Evolutionary conservation across 2,888 invertebrate species (phyloP), one percentile per base, ranked within the genome.

Genomic region (Drosophila falleni): DNA sequence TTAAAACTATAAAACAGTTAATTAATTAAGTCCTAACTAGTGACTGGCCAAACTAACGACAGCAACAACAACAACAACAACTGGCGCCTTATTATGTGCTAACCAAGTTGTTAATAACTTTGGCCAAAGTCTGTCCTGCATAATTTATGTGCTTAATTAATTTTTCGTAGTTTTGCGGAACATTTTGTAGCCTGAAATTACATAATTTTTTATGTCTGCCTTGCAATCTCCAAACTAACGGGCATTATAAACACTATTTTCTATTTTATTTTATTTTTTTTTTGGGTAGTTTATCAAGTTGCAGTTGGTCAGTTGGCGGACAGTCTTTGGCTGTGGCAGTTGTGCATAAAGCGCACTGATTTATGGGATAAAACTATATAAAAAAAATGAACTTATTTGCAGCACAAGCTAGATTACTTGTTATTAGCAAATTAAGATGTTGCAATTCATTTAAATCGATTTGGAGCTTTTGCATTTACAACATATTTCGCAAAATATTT

Each of bases 131-230:
- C 49, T 67, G 68, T 31, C 31, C 78, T 71, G 87, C 85, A 89
- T 85, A 89, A 84, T 89, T 85, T 84, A 87, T 89, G 81, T 74
- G 77, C 63, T 89, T 85, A 81, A 85, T 85, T 87, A 89, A 75
- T 81, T 72, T 74, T 64, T 65, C 55, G 51, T 61, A 41, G 54
- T 51, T 70, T 78, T 73, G 65, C 66, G 75, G 71, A 73, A 78
- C 74, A 73, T 80, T 73, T 76, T 69, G 61, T 53, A 37, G 61
- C 29, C 23, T n/a, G 50, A 46, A 47, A 66, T 85, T 84, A 74
- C 83, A 82, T 83, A 85, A 83, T 61, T 56, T 58, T 59, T 39
- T 23, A 13, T 47, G 54, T 51, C 42, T 55, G 56, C 35, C 44
- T 60, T 31, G 79, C 65, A 49, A 66, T 50, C 53, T 46, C 50